Evolutionary conservation across 2,113 vertebrate genomes (phyloP).

Genomic region (Oreamnos americanus): DNA sequence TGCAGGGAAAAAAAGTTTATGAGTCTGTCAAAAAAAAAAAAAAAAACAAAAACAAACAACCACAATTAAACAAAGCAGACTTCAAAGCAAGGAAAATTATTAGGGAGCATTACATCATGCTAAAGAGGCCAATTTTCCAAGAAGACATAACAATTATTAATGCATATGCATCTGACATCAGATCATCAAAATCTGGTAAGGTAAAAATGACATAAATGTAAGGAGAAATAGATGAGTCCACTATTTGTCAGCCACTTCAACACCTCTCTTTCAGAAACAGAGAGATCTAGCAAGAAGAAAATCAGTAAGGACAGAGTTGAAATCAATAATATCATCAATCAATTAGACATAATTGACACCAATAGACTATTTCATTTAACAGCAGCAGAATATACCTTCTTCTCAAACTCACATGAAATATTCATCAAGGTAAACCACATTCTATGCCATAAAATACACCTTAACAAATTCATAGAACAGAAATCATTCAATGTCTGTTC

Average conservation of each 20-base stretch:
- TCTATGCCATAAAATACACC: neutral
- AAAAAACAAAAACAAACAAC: neutral
- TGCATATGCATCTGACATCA: neutral
- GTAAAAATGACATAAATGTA: neutral
- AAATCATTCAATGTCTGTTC: neutral
- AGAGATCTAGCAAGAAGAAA: neutral
- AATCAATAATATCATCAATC: neutral
- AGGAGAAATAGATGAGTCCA: neutral
- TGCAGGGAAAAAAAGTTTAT: neutral
- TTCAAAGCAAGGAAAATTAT: neutral
- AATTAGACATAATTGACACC: neutral
- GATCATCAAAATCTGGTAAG: neutral
- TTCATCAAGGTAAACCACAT: neutral
- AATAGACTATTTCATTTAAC: neutral
- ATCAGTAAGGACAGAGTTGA: neutral
- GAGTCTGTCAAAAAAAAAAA: neutral
- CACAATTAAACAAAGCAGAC: neutral
- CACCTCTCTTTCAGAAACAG: neutral
- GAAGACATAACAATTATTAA: neutral
- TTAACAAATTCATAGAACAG: neutral
- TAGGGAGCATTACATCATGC: neutral
- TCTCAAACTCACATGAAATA: neutral
- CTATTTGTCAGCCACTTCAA: neutral
- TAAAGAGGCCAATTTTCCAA: neutral
- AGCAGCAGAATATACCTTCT: neutral